Evolutionary conservation across 2,888 invertebrate genomes (phyloP), one percentile per base, ranked within the genome.

Genomic region (Troglohyphantes excavatus): DNA sequence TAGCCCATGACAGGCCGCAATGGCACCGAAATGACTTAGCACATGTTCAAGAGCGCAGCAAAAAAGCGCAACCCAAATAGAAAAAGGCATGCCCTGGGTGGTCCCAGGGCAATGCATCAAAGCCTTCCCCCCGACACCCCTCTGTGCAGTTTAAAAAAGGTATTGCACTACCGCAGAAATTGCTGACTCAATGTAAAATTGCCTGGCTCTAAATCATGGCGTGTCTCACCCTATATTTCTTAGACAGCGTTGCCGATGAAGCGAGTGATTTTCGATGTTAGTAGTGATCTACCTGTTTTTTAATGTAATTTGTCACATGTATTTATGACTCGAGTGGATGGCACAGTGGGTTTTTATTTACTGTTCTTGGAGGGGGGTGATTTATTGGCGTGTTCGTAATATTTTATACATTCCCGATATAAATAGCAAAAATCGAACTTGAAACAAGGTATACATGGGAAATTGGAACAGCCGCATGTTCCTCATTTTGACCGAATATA

Each of bases 61-160:
- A 79, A 79, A 82, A 68, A 68, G 65, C 67, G 61, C 75, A 82
- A 76, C 75, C 76, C 73, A 82, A 89, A 82, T 53, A 39, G 53
- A 53, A 53, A 63, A 13, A 19, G 23, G 21, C 27, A 21, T 53
- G n/a, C 85, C 26, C 75, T 89, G 88, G 88, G 88, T 89, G 88
- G 88, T 89, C 88, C 88, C 46, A 43, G 81, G 87, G 88, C 68
- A 75, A 89, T 89, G 88, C 88, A 89, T 89, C 88, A 89, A 82
- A 81, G 67, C 72, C 70, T 67, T 67, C 82, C 79, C 75, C 68
- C 68, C 81, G 81, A 70, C 73, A 61, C 73, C 46, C 75, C 82
- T 81, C 63, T 63, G 65, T 23, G 81, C 21, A 73, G 13, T 39
- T 33, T 43, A 81, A 87, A 70, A 39, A 59, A 75, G 79, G 87